Evolutionary conservation across 2,113 vertebrate species (phyloP).

Genomic region (Entelurus aequoreus): DNA sequence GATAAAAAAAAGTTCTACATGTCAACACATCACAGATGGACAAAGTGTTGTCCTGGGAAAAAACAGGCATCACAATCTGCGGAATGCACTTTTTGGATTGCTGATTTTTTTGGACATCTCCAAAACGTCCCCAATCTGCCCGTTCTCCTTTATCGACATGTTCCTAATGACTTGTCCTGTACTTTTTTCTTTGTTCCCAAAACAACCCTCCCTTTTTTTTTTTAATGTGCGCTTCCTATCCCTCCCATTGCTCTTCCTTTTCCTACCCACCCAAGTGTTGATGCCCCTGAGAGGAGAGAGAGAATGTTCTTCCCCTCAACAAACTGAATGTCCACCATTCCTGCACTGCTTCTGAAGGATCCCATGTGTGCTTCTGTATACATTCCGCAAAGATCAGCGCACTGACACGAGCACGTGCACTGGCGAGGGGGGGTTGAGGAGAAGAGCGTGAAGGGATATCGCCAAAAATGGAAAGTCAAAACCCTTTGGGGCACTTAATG

Average conservation of each 20-base stretch:
- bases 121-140: conserved; percentile 47
- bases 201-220: not conserved
- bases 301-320: conserved; percentile 17
- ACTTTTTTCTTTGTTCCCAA: conserved; percentile 32
- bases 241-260: not conserved
- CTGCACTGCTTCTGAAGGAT: conserved; percentile 24
- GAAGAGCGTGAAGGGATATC: not conserved
- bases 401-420: conserved; percentile 22
- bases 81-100: conserved; percentile 25
- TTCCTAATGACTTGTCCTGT: conserved; percentile 15
- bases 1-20: conserved; percentile 5
- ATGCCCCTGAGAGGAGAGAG: conserved; percentile 3
- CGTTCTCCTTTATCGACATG: conserved; percentile 20
- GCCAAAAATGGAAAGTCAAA: conserved; percentile 11
- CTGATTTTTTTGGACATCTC: conserved; percentile 24
- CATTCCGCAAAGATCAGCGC: conserved; percentile 30
- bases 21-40: conserved; percentile 56
- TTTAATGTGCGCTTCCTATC: conserved; percentile 15
- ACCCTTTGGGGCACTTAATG: conserved; percentile 14
- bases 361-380: conserved; percentile 30
- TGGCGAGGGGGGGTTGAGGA: not conserved
- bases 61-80: conserved; percentile 19
- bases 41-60: conserved; percentile 24
- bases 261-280: conserved; percentile 8
- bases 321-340: conserved; percentile 28